These are phyloP conservation scores for Drosophila peninsularis DNA, from an alignment of 2,888 invertebrate genomes.

Conservation along the genomic window DNA sequence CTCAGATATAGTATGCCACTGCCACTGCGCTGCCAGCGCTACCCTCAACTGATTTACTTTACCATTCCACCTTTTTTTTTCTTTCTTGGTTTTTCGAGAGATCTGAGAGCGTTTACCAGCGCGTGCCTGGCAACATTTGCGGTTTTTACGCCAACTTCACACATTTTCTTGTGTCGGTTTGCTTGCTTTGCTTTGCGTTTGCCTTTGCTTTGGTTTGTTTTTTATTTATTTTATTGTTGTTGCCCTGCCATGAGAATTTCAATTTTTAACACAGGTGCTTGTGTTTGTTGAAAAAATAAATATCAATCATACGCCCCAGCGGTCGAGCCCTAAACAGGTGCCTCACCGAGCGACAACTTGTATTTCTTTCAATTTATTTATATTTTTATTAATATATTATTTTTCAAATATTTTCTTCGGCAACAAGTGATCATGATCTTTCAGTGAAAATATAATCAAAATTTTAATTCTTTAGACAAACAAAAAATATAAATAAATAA, in stretches of 20 bases:
- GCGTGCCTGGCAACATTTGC: conserved; percentile 79
- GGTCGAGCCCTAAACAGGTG: conserved; percentile 33
- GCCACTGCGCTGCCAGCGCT: conserved; percentile 4
- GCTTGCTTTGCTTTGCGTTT: conserved; percentile 44
- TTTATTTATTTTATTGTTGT: conserved; percentile 48
- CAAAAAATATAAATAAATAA: not conserved
- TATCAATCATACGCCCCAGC: conserved; percentile 75
- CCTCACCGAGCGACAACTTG: not conserved
- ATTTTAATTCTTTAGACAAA: not conserved
- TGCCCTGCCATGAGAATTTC: conserved; percentile 71
- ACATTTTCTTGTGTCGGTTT: conserved; percentile 72
- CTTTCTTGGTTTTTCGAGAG: conserved; percentile 52
- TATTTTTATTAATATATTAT: conserved; percentile 33
- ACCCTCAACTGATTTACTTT: conserved; percentile 18
- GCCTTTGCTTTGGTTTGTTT: conserved; percentile 29
- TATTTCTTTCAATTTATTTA: conserved; percentile 14
- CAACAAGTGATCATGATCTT: conserved; percentile 54
- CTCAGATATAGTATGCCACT: conserved; percentile 41
- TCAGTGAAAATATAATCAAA: not conserved
- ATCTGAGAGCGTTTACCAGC: conserved; percentile 64
- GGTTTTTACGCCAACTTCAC: conserved; percentile 77
- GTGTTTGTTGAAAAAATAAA: conserved; percentile 77
- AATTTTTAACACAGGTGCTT: conserved; percentile 74
- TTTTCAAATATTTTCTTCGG: conserved; percentile 36
- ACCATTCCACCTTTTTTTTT: conserved; percentile 8